Evolutionary conservation across 2,888 invertebrate species (phyloP).

Genomic region (Herminia tarsipennalis): DNA sequence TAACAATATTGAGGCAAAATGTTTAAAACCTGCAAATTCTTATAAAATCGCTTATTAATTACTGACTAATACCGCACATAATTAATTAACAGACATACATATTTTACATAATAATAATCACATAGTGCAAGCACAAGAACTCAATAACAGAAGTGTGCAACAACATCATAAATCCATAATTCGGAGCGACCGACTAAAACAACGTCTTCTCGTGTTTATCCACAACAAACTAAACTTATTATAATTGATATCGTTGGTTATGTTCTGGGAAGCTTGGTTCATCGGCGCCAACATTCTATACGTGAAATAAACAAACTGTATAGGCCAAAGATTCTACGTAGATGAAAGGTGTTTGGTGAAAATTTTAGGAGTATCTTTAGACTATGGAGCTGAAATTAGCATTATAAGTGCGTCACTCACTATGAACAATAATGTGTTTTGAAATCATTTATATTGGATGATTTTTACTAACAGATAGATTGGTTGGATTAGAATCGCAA

Average conservation of each 20-base stretch:
- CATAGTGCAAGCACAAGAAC: too few relatives aligned
- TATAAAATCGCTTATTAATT: too few relatives aligned
- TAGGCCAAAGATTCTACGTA: slow-evolving; percentile 36
- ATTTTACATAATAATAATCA: too few relatives aligned
- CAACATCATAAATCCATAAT: slow-evolving; percentile 24
- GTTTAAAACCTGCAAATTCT: too few relatives aligned
- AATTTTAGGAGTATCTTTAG: slow-evolving; percentile 10
- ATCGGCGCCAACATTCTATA: slow-evolving; percentile 54
- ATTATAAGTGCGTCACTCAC: background rate
- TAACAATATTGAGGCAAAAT: too few relatives aligned
- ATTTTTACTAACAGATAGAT: too few relatives aligned
- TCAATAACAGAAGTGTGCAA: background rate
- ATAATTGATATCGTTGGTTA: slow-evolving; percentile 42
- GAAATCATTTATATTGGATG: background rate
- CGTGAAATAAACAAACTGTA: slow-evolving; percentile 47
- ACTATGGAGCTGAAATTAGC: background rate
- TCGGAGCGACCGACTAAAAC: slow-evolving; percentile 35
- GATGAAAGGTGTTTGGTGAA: slow-evolving; percentile 33
- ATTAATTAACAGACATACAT: too few relatives aligned
- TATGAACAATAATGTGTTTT: too few relatives aligned
- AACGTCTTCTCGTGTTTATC: slow-evolving; percentile 35
- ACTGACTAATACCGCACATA: too few relatives aligned
- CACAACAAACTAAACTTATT: slow-evolving; percentile 40
- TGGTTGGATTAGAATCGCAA: too few relatives aligned
- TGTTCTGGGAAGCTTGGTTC: slow-evolving; percentile 48